These are phyloP conservation scores for Dryobotodes eremita DNA, from an alignment of 2,888 invertebrate species.

Conservation along the genomic window DNA sequence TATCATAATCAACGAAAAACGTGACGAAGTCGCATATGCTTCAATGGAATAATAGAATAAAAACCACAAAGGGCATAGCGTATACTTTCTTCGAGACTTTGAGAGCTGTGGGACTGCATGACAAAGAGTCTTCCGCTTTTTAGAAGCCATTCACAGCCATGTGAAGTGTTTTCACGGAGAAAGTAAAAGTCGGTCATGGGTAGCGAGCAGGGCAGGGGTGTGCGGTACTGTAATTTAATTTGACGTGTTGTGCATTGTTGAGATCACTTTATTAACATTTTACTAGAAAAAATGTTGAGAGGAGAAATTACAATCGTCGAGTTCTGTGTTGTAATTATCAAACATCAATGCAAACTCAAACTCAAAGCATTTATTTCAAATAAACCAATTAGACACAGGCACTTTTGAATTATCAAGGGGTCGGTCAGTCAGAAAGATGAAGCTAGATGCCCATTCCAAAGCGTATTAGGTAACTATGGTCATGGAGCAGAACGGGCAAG, in stretches of 20 bases:
- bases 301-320: slow-evolving; percentile 23
- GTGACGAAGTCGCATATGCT: slow-evolving; percentile 51
- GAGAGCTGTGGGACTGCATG: slow-evolving; percentile 85
- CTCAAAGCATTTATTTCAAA: neutral
- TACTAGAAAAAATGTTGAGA: slow-evolving; percentile 21
- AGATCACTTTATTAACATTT: slow-evolving; percentile 41
- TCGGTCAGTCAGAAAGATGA: neutral
- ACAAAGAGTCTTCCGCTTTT: slow-evolving; percentile 86
- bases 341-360: neutral
- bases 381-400: neutral
- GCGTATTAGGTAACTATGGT: neutral
- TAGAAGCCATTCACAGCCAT: slow-evolving; percentile 82
- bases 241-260: slow-evolving; percentile 55
- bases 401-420: neutral
- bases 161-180: slow-evolving; percentile 88
- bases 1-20: slow-evolving; percentile 39
- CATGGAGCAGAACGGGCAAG: neutral
- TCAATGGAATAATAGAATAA: slow-evolving; percentile 57
- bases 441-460: neutral
- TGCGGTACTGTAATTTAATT: slow-evolving; percentile 42
- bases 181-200: slow-evolving; percentile 88
- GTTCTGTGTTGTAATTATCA: neutral
- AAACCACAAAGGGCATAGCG: slow-evolving; percentile 66
- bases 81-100: slow-evolving; percentile 78
- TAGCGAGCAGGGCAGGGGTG: slow-evolving; percentile 64